These are phyloP conservation scores for Dione vanillae DNA, from an alignment of 2,888 invertebrate genomes.

Conservation along the genomic window DNA sequence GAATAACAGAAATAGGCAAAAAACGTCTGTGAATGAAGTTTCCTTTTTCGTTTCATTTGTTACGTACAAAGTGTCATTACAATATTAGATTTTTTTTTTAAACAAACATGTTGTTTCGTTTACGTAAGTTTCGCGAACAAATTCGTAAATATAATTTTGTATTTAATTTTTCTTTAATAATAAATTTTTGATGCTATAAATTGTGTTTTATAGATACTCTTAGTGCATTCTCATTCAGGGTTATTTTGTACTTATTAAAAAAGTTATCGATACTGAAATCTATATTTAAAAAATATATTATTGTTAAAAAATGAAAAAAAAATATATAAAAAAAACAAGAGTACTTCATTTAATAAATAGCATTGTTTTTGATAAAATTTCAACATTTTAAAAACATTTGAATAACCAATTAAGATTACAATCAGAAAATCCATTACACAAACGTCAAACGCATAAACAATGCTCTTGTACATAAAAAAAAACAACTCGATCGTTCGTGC, in stretches of 20 bases:
- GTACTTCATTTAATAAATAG: too few species aligned
- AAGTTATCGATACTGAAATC: too few species aligned
- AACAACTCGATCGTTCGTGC: neutral
- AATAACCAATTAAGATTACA: neutral
- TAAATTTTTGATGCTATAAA: too few species aligned
- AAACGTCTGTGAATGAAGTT: constrained; percentile 14
- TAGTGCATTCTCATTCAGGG: too few species aligned
- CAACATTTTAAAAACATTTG: neutral
- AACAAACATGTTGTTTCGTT: neutral
- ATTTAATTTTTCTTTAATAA: too few species aligned
- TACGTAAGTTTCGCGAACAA: neutral
- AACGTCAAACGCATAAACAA: neutral
- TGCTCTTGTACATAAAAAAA: neutral
- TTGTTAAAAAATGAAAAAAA: too few species aligned
- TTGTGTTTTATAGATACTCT: too few species aligned
- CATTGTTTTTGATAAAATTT: neutral
- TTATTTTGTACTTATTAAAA: too few species aligned
- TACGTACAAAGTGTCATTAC: constrained; percentile 5
- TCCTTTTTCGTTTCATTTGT: constrained; percentile 14
- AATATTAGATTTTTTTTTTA: neutral
- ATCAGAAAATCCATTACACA: neutral
- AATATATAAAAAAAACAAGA: too few species aligned
- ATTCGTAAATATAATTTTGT: too few species aligned
- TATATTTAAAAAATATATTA: too few species aligned
- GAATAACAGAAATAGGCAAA: constrained; percentile 1